These are phyloP conservation scores for Haliaeetus leucogaster DNA, from an alignment of 2,113 vertebrate species.

Conservation along the genomic window DNA sequence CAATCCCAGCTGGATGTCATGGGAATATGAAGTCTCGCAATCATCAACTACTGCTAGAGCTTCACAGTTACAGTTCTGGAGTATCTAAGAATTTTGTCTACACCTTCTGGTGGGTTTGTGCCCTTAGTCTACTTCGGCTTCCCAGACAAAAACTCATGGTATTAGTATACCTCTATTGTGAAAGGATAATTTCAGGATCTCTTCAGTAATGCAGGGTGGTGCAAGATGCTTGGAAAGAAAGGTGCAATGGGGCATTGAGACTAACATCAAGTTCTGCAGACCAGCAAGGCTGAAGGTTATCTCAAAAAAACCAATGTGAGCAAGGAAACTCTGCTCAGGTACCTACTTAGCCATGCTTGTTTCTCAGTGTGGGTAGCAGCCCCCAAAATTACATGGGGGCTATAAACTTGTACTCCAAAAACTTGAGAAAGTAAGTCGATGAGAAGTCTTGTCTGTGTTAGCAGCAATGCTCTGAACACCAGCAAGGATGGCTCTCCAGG, in stretches of 20 bases:
- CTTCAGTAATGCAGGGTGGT: not conserved
- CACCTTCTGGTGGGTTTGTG: not conserved
- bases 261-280: not conserved
- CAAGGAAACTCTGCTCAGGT: not conserved
- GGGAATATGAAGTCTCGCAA: not conserved
- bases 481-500: not conserved
- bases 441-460: not conserved
- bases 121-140: not conserved
- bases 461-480: not conserved
- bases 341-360: not conserved
- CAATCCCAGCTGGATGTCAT: not conserved
- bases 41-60: not conserved
- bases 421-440: not conserved
- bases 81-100: not conserved
- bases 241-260: not conserved
- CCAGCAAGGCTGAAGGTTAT: not conserved
- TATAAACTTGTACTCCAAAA: not conserved
- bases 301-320: not conserved
- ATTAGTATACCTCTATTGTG: not conserved
- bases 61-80: not conserved
- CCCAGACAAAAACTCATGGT: not conserved
- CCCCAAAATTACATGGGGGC: not conserved
- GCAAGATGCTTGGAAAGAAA: not conserved
- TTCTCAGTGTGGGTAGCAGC: not conserved
- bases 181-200: not conserved